Conservation (phyloP, 2,797 vertebrate genomes). For the Acrocephalus scirpaceus region DNA sequence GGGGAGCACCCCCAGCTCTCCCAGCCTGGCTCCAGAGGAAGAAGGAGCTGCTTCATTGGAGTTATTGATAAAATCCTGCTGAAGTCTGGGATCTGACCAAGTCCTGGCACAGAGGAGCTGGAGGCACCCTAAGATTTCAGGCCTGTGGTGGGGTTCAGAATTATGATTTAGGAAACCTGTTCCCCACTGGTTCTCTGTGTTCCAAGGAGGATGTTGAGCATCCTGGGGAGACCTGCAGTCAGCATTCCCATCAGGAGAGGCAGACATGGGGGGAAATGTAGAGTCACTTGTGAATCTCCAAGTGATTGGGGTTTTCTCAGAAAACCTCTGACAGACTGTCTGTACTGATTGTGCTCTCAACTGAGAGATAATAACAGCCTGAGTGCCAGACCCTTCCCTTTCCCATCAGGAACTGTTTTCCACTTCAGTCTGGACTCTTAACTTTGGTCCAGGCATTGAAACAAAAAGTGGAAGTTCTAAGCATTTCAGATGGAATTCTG, state of each 20-base stretch:
- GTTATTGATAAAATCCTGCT: rapidly evolving
- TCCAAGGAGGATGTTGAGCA: not conserved
- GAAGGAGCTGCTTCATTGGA: not conserved
- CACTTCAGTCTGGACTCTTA: not conserved
- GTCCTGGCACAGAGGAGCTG: not conserved
- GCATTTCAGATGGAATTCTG: not conserved
- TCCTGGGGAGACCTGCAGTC: not conserved
- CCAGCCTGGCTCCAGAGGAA: not conserved
- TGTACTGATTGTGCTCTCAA: not conserved
- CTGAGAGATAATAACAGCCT: not conserved
- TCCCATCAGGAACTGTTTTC: not conserved
- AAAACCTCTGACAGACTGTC: not conserved
- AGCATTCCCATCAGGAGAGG: not conserved
- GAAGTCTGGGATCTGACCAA: not conserved
- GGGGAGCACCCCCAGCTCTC: not conserved
- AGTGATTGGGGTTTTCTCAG: not conserved
- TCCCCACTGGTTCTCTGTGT: rapidly evolving
- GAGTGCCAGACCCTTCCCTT: not conserved
- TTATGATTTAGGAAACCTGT: not conserved
- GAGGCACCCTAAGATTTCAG: not conserved
- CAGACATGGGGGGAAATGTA: too few relatives aligned
- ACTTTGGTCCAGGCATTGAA: not conserved
- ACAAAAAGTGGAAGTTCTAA: not conserved
- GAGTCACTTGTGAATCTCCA: not conserved
- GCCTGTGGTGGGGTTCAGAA: not conserved